A percentile compares a stretch with the other conserved stretches of the same genome.
These are phyloP conservation scores for Ophion costatus DNA, from an alignment of 2,888 invertebrate species.

Conservation along the genomic window DNA sequence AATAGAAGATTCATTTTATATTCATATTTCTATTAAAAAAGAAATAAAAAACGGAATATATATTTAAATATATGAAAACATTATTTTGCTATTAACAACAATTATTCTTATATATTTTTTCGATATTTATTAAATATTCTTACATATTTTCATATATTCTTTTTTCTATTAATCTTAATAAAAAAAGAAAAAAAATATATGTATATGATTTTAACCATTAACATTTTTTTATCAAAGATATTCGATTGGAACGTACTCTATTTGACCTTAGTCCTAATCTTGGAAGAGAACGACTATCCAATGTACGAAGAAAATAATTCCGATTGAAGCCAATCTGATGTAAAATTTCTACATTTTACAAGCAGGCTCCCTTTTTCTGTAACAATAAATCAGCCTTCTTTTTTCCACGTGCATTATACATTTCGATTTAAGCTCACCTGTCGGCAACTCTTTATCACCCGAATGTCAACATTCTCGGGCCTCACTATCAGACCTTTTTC, in stretches of 20 bases:
- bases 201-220: not conserved
- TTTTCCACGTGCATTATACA: not conserved
- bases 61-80: no score
- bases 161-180: no score
- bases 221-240: not conserved
- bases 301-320: not conserved
- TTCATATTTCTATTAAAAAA: no score
- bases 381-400: not conserved
- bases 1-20: no score
- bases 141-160: no score
- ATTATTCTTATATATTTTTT: no score
- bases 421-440: slow-evolving; percentile 27
- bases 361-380: not conserved
- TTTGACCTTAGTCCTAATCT: not conserved
- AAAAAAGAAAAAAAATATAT: no score
- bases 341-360: not conserved
- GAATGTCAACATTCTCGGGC: not conserved
- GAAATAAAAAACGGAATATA: no score
- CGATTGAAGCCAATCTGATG: not conserved
- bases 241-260: not conserved
- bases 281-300: not conserved
- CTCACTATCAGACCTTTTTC: not conserved
- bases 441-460: slow-evolving; percentile 6
- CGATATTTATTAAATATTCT: no score
- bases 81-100: no score